Evolutionary conservation across 1,140 invertebrate genomes (phyloP), one percentile per base, ranked within the genome.

Genomic region (Andrena cerasifolii): DNA sequence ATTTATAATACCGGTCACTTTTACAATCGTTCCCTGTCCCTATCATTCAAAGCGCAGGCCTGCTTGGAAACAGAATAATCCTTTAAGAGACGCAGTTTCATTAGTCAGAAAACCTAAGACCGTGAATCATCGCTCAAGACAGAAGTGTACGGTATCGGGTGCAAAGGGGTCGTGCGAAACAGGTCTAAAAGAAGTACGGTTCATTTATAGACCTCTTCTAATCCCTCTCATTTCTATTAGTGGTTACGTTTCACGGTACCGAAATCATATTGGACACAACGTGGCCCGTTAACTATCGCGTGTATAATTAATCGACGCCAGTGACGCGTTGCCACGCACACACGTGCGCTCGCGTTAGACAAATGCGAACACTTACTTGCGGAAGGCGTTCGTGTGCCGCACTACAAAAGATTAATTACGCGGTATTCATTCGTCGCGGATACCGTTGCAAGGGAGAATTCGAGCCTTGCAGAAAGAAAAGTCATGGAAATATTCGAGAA

Each of bases 111-210:
- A 83, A 78, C 49, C 66, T 56, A 66, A 47, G 79, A 56, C 47
- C 45, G 58, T 85, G 82, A 85, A 78, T 85, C 83, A 85, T 68
- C 59, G 47, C n/a, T 79, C 43, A 62, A 77, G 63, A 82, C 63
- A 81, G 77, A 26, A 78, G 45, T 74, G 66, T 85, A 85, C 83
- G 83, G 83, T 85, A 85, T 84, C 78, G 78, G 51, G 82, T 84
- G 83, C 83, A 85, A 81, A 85, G 81, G 71, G 83, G 83, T 85
- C 83, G 78, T 85, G 83, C 78, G 83, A 85, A 85, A 84, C 78
- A 53, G 63, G 73, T 70, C 53, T 68, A 85, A 85, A 85, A 84
- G 66, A 77, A 54, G 45, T 58, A 49, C 78, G 45, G 65, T 73
- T 79, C 76, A 70, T 84, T 84, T 80, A 61, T 80, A 73, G 72